Conservation (phyloP, 2,888 invertebrate species). For the Clunio marinus region DNA sequence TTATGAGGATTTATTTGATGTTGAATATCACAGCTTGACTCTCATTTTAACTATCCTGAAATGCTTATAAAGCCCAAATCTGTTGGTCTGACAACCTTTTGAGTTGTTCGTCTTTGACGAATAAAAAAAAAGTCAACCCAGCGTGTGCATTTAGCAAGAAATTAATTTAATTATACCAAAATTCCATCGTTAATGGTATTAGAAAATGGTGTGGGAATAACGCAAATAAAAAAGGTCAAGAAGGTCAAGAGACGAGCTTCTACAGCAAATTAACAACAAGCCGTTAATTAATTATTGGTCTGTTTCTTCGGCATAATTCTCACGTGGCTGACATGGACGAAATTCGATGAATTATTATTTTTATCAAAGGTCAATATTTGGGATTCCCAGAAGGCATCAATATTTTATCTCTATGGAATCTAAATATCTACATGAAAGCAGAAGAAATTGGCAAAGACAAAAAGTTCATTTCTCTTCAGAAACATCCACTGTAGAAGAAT, state of each 20-base stretch:
- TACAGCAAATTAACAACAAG: not conserved
- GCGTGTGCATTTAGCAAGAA: conserved; percentile 8
- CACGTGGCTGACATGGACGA: not conserved
- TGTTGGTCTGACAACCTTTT: not conserved
- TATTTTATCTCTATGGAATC: no score
- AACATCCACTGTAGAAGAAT: no score
- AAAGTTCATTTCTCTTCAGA: no score
- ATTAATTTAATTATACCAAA: not conserved
- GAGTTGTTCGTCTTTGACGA: not conserved
- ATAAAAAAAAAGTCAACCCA: not conserved
- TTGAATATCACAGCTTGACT: not conserved
- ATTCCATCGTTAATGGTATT: not conserved
- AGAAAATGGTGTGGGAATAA: not conserved
- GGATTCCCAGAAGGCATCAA: no score
- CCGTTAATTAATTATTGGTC: not conserved
- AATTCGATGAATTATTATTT: not conserved
- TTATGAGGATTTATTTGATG: conserved; percentile 1
- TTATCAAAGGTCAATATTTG: no score
- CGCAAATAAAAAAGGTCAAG: not conserved
- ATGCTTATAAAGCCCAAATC: not conserved
- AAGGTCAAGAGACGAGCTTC: not conserved
- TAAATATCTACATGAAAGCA: no score
- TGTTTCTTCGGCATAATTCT: not conserved
- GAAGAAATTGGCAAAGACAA: no score
- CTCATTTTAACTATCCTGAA: not conserved